Conservation (phyloP, 2,888 invertebrate species). For the Drosophila maculinotata region DNA sequence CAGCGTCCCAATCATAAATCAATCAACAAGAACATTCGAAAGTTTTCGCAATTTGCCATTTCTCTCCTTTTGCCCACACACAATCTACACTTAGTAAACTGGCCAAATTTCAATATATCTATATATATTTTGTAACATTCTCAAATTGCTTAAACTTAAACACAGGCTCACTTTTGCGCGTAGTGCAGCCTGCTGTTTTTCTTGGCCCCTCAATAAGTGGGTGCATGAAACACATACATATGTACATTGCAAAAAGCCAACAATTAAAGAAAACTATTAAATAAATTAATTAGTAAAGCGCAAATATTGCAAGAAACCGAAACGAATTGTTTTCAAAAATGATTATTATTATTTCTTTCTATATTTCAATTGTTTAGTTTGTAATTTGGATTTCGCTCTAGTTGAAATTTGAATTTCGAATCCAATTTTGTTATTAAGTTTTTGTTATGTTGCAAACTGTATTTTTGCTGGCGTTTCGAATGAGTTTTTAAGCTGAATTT, state of each 20-base stretch:
- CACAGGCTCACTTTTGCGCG: slow-evolving; percentile 16
- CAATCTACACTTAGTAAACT: slow-evolving; percentile 13
- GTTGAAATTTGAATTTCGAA: slow-evolving; percentile 37
- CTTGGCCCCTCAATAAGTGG: slow-evolving; percentile 1
- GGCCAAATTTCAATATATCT: slow-evolving; percentile 52
- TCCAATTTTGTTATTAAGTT: slow-evolving; percentile 46
- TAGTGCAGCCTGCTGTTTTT: slow-evolving; percentile 6
- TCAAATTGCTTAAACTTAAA: slow-evolving; percentile 24
- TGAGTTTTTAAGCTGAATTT: slow-evolving; percentile 25
- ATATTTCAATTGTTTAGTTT: slow-evolving; percentile 26
- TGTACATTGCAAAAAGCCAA: slow-evolving; percentile 33
- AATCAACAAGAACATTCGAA: slow-evolving; percentile 7
- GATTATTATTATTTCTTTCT: slow-evolving; percentile 6
- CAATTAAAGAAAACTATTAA: slow-evolving; percentile 55
- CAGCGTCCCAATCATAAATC: slow-evolving; percentile 3
- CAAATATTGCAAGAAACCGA: slow-evolving; percentile 21
- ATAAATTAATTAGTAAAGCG: slow-evolving; percentile 63
- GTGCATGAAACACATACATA: slow-evolving; percentile 11
- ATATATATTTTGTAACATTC: slow-evolving; percentile 44
- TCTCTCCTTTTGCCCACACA: slow-evolving; percentile 10
- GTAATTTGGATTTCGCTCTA: slow-evolving; percentile 40
- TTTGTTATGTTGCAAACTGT: slow-evolving; percentile 59
- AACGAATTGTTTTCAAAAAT: slow-evolving; percentile 10
- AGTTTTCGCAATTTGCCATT: slow-evolving; percentile 17
- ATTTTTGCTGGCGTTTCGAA: slow-evolving; percentile 49